A percentile compares a stretch with the other conserved stretches of the same genome.
phyloP scores from a whole-genome alignment of 2,888 invertebrate genomes.

The Orchesellides sinensis region DNA sequence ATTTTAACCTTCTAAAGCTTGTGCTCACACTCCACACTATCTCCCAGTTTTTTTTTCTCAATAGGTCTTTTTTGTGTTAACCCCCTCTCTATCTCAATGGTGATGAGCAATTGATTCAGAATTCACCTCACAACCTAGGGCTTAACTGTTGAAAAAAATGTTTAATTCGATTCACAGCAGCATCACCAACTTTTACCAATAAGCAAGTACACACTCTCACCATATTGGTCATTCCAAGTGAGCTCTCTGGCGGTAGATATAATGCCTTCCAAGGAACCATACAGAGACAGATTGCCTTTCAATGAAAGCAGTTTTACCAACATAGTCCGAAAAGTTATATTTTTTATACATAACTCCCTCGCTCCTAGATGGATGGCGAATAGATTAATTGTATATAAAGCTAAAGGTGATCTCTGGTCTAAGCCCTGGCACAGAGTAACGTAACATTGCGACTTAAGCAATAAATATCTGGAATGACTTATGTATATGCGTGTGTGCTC shows the following conservation, averaged over 20 bases:
- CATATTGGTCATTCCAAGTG: conserved; percentile 40
- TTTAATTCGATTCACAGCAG: conserved; percentile 66
- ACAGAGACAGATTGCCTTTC: conserved; percentile 53
- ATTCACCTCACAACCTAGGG: conserved; percentile 61
- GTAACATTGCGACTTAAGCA: conserved; percentile 12
- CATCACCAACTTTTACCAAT: conserved; percentile 57
- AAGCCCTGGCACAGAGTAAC: conserved; percentile 29
- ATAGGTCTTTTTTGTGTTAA: not conserved
- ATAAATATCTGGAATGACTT: conserved; percentile 59
- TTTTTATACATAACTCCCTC: not conserved
- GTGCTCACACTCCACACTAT: not conserved
- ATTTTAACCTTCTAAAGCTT: conserved; percentile 51
- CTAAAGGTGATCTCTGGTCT: conserved; percentile 43
- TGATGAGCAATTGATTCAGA: conserved; percentile 64
- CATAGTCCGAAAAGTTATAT: not conserved
- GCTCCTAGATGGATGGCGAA: conserved; percentile 9
- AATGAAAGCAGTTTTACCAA: conserved; percentile 33
- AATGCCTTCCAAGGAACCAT: conserved; percentile 52
- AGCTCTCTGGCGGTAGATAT: conserved; percentile 11
- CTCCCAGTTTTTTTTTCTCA: conserved; percentile 2
- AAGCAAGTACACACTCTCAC: conserved; percentile 26
- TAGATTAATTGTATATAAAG: conserved; percentile 38
- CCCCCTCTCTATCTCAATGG: conserved; percentile 15
- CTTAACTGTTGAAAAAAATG: conserved; percentile 46
- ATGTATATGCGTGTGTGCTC: conserved; percentile 15